Evolutionary conservation across 2,888 invertebrate genomes (phyloP), one percentile per base, ranked within the genome.

Genomic region (Pyrrhosoma nymphula): DNA sequence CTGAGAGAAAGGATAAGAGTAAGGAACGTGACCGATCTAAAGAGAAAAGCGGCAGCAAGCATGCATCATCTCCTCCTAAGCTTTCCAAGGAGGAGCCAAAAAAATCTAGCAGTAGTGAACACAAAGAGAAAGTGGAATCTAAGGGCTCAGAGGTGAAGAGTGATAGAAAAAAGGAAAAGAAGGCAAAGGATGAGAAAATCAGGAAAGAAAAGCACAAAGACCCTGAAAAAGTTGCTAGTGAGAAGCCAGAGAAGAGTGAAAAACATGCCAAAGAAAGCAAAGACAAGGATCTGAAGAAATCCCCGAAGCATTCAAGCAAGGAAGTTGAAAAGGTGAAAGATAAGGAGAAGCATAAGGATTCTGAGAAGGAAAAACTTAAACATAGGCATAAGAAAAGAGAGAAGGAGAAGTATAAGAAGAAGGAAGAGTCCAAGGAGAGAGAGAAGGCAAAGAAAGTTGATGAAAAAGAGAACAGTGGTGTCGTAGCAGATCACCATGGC

Each of bases 401-500:
- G 97, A 96, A 96, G 95, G 96, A 96, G 95, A 97, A 97, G 95
- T 97, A 97, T 96, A 97, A 97, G 96, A 97, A 97, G 96, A 97
- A 97, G 95, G 97, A 97, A 26, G 97, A 96, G 96, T 97, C 97
- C 96, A 96, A 96, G 96, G 96, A 97, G 97, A 96, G 97, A 97
- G 97, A 96, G 97, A 98, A 96, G 97, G 96, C 96, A 90, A 96
- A 96, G 88, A 96, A 96, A 35, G 97, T 96, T 97, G 98, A 98
- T 98, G 97, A 98, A 98, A 96, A 98, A 96, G 98, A 98, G 96
- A 98, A 98, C 96, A 97, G 97, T 95, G 97, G 98, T 96, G 98
- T 98, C 35, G 97, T 97, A 96, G 98, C 98, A 91, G 98, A 97
- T 96, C 98, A 98, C 91, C 97, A 98, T 96, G 98, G 98, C 60